phyloP scores from a whole-genome alignment of 2,113 vertebrate species.

The Phylloscopus trochiloides region DNA sequence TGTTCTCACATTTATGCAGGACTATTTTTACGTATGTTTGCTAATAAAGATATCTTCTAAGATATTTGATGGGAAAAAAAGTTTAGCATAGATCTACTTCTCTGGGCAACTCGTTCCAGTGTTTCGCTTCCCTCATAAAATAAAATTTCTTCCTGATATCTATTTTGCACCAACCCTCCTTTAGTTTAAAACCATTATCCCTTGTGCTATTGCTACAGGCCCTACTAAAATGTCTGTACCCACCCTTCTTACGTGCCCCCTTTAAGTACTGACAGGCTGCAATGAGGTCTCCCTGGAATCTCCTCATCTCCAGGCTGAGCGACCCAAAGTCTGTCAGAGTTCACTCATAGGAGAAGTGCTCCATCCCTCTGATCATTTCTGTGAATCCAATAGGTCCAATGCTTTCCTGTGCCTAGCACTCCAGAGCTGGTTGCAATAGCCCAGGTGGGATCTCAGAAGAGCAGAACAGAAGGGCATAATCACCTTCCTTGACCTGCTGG shows the following conservation, averaged over 20 bases:
- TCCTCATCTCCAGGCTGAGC: not conserved
- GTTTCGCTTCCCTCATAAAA: not conserved
- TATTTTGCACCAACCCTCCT: not conserved
- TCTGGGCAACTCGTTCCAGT: not conserved
- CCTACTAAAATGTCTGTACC: not conserved
- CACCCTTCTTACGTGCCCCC: not conserved
- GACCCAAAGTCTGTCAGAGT: not conserved
- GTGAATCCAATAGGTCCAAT: not conserved
- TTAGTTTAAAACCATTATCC: not conserved
- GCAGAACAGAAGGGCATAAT: not conserved
- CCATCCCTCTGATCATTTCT: not conserved
- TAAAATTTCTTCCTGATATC: not conserved
- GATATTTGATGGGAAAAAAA: not conserved
- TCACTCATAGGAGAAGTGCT: rapidly evolving
- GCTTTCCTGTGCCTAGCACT: no score
- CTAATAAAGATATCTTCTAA: not conserved
- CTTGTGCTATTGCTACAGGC: not conserved
- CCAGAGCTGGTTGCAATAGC: rapidly evolving
- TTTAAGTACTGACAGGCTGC: not conserved
- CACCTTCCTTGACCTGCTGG: not conserved
- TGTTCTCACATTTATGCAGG: not conserved
- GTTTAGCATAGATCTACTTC: not conserved
- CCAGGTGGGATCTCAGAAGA: not conserved
- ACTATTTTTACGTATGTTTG: not conserved
- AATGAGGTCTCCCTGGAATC: not conserved